Conservation (phyloP, 35 echinoderm and acorn worm species). For the Ophiothrix spiculata region DNA sequence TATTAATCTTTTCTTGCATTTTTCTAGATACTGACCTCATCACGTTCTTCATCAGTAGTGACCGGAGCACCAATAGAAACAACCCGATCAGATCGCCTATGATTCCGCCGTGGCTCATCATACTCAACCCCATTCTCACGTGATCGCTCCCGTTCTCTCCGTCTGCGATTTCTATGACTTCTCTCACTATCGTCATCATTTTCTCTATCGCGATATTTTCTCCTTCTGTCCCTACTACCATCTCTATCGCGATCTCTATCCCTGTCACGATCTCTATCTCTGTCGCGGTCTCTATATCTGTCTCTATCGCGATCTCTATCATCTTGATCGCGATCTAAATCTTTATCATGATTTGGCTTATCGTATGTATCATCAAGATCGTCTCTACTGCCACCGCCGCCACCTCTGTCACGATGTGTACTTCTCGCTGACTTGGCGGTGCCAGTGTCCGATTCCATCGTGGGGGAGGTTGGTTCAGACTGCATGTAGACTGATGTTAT, state of each 20-base stretch:
- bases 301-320: background rate
- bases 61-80: slow-evolving; percentile 62
- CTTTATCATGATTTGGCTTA: background rate
- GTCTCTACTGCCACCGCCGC: background rate
- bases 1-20: too few relatives aligned
- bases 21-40: slow-evolving; percentile 68
- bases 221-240: background rate
- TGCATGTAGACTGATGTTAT: slow-evolving; percentile 11
- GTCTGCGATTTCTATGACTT: slow-evolving; percentile 57
- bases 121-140: slow-evolving; percentile 57
- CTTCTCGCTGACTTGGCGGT: background rate
- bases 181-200: slow-evolving; percentile 83
- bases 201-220: slow-evolving; percentile 56
- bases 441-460: background rate
- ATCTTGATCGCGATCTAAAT: background rate
- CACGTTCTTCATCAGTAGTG: slow-evolving; percentile 80
- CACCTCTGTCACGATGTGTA: background rate
- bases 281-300: background rate
- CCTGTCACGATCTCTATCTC: background rate
- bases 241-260: background rate
- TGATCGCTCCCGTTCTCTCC: slow-evolving; percentile 54
- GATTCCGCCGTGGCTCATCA: slow-evolving; percentile 51
- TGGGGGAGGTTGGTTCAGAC: background rate
- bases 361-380: background rate
- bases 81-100: slow-evolving; percentile 48